Evolutionary conservation across 2,888 invertebrate genomes (phyloP).

Genomic region (Eupithecia insigniata): DNA sequence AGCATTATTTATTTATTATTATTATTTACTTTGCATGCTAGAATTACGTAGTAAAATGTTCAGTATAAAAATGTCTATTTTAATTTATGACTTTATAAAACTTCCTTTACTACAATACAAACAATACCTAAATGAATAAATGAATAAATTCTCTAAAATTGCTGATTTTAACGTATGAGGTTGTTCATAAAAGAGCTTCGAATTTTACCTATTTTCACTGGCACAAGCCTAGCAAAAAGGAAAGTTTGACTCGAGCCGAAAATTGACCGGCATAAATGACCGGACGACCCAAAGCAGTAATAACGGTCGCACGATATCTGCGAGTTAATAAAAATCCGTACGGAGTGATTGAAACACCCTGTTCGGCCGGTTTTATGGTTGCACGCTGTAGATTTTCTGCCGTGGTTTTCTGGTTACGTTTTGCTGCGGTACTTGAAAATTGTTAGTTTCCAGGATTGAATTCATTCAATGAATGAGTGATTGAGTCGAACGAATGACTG

Average conservation of each 20-base stretch:
- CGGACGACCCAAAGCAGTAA: slow-evolving; percentile 59
- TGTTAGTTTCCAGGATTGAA: neutral
- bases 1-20: too few species aligned
- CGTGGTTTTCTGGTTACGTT: neutral
- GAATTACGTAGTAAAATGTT: neutral
- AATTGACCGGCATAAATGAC: slow-evolving; percentile 68
- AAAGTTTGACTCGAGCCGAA: slow-evolving; percentile 63
- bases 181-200: neutral
- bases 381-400: slow-evolving; percentile 14
- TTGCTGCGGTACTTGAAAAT: neutral
- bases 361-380: slow-evolving; percentile 38
- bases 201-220: neutral
- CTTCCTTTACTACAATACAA: neutral
- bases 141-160: too few species aligned
- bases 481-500: neutral
- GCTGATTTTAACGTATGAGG: too few species aligned
- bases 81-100: neutral
- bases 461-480: neutral
- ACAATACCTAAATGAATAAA: too few species aligned
- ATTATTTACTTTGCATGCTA: neutral
- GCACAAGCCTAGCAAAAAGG: slow-evolving; percentile 18
- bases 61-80: too few species aligned
- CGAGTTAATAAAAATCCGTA: slow-evolving; percentile 67
- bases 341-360: slow-evolving; percentile 47
- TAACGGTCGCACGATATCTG: slow-evolving; percentile 64